Conservation (phyloP, 2,888 invertebrate genomes). For the Leucania comma region DNA sequence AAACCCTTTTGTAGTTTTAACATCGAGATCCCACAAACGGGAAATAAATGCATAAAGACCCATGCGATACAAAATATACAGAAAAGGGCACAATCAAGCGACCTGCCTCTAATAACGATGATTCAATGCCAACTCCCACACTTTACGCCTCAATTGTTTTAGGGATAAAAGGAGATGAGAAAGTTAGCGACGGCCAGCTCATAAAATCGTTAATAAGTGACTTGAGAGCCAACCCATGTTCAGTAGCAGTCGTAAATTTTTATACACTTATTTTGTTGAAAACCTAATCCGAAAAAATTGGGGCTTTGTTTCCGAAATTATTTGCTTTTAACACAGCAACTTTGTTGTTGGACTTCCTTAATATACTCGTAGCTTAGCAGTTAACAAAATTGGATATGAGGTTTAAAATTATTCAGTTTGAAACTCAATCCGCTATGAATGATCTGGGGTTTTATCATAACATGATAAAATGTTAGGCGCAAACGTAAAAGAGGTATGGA, state of each 20-base stretch:
- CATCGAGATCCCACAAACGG: background rate
- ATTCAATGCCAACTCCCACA: slow-evolving; percentile 52
- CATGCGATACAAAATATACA: background rate
- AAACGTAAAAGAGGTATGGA: too few species aligned
- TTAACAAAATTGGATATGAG: slow-evolving; percentile 7
- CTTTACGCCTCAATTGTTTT: slow-evolving; percentile 58
- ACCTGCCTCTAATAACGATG: slow-evolving; percentile 16
- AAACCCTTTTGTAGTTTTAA: background rate
- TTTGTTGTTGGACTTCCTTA: slow-evolving; percentile 1
- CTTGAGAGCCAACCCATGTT: slow-evolving; percentile 45
- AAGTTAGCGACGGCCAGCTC: slow-evolving; percentile 47
- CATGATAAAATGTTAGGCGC: too few species aligned
- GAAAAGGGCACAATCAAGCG: slow-evolving; percentile 29
- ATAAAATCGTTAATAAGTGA: slow-evolving; percentile 51
- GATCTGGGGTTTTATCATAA: background rate
- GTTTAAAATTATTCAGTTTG: slow-evolving; percentile 27
- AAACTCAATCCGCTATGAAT: slow-evolving; percentile 26
- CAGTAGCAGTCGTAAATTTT: slow-evolving; percentile 52
- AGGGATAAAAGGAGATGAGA: slow-evolving; percentile 49
- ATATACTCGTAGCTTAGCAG: background rate
- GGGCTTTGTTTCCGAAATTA: slow-evolving; percentile 33
- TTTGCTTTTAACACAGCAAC: background rate
- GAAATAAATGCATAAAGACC: background rate
- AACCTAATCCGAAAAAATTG: slow-evolving; percentile 39
- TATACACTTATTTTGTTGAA: slow-evolving; percentile 43